These are phyloP conservation scores for Ophion obscuratus DNA, from an alignment of 2,888 invertebrate species.

Conservation along the genomic window DNA sequence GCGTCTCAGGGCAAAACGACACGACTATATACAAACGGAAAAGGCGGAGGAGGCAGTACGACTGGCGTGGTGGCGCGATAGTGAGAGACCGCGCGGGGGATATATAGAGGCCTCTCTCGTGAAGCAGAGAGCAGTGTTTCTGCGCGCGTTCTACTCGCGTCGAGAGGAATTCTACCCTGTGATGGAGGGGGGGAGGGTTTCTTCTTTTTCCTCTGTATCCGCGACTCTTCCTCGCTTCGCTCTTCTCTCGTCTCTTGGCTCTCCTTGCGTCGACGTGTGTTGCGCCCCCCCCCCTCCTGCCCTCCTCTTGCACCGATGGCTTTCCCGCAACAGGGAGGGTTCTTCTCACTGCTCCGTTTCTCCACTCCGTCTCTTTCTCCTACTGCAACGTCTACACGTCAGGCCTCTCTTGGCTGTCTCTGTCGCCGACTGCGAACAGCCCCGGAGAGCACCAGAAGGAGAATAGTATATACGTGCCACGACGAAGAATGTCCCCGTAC, in stretches of 20 bases:
- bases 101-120: constrained; percentile 54
- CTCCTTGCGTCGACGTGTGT: constrained; percentile 65
- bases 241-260: constrained; percentile 74
- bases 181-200: constrained; percentile 77
- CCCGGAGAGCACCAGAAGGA: constrained; percentile 57
- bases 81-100: constrained; percentile 75
- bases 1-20: constrained; percentile 51
- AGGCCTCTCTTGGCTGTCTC: constrained; percentile 64
- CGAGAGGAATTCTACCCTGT: constrained; percentile 63
- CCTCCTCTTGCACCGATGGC: constrained; percentile 66
- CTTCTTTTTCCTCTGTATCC: constrained; percentile 77
- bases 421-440: constrained; percentile 71
- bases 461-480: constrained; percentile 73
- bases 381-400: constrained; percentile 45
- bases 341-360: constrained; percentile 65
- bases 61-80: constrained; percentile 81
- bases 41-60: constrained; percentile 68
- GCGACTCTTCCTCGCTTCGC: constrained; percentile 70
- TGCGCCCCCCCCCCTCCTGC: constrained; percentile 33
- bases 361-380: constrained; percentile 66
- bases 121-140: constrained; percentile 66
- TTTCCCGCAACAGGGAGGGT: constrained; percentile 39
- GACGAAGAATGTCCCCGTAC: constrained; percentile 80
- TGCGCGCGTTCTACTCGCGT: constrained; percentile 70
- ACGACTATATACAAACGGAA: constrained; percentile 59